Evolutionary conservation across 2,797 vertebrate species (phyloP).

Genomic region (Schizothorax lantsangensis): DNA sequence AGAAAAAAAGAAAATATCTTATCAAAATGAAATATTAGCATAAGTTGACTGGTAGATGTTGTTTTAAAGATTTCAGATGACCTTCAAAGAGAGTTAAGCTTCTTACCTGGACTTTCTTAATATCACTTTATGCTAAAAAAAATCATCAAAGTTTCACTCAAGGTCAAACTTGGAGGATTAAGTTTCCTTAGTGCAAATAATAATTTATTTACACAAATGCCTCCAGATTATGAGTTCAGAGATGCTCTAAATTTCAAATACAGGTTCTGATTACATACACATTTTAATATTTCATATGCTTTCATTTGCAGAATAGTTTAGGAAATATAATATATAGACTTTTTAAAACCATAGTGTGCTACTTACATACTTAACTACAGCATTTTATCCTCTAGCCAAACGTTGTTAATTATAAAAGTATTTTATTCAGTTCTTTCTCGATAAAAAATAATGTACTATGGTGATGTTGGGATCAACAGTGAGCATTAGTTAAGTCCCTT

Average conservation of each 20-base stretch:
- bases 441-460: neutral
- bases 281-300: conserved; percentile 1
- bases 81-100: conserved; percentile 61
- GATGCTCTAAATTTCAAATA: neutral
- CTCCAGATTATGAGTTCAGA: neutral
- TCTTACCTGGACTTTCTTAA: conserved; percentile 49
- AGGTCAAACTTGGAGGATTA: conserved; percentile 10
- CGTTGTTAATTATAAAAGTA: neutral
- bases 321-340: neutral
- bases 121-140: conserved; percentile 22
- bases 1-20: conserved; percentile 47
- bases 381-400: neutral
- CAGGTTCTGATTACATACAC: neutral
- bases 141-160: conserved; percentile 7
- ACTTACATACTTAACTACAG: neutral
- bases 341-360: neutral
- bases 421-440: neutral
- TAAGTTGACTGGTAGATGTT: conserved; percentile 40
- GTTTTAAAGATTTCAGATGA: conserved; percentile 50
- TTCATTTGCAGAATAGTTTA: neutral
- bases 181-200: neutral
- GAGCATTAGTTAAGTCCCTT: neutral
- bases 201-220: neutral
- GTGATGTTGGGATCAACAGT: neutral
- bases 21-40: conserved; percentile 27